A percentile compares a stretch with the other conserved stretches of the same genome.
Evolutionary conservation across 2,888 invertebrate genomes (phyloP).

Genomic region (Anthophora plumipes): DNA sequence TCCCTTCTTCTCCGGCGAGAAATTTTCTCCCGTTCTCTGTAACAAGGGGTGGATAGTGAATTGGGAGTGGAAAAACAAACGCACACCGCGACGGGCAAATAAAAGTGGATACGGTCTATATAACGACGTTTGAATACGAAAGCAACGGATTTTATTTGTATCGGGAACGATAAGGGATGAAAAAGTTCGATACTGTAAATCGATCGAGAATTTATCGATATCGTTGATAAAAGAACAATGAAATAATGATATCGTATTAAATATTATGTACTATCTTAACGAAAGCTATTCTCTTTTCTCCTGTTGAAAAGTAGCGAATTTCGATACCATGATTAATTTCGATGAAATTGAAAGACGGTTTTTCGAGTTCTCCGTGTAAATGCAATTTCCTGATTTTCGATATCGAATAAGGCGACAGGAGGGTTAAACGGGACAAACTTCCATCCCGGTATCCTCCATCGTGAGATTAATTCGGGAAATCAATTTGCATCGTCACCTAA

Average conservation of each 20-base stretch:
- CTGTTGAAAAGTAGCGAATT: neutral
- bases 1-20: neutral
- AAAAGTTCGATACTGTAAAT: neutral
- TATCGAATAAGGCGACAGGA: constrained; percentile 46
- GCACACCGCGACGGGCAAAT: neutral
- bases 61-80: no score
- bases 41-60: neutral
- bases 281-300: neutral
- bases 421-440: constrained; percentile 54
- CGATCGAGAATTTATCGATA: constrained; percentile 10
- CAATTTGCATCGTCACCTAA: constrained; percentile 70
- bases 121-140: constrained; percentile 12
- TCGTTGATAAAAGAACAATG: neutral
- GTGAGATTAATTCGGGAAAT: constrained; percentile 70
- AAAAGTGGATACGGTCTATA: neutral
- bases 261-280: no score
- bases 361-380: constrained; percentile 18
- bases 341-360: neutral
- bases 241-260: neutral
- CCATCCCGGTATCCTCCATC: constrained; percentile 46
- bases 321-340: neutral
- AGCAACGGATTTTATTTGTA: constrained; percentile 1
- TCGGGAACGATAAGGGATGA: no score
- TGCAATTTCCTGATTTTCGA: constrained; percentile 61
- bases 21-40: neutral